Conservation (phyloP, 2,888 invertebrate genomes). For the Phalangium opilio region DNA sequence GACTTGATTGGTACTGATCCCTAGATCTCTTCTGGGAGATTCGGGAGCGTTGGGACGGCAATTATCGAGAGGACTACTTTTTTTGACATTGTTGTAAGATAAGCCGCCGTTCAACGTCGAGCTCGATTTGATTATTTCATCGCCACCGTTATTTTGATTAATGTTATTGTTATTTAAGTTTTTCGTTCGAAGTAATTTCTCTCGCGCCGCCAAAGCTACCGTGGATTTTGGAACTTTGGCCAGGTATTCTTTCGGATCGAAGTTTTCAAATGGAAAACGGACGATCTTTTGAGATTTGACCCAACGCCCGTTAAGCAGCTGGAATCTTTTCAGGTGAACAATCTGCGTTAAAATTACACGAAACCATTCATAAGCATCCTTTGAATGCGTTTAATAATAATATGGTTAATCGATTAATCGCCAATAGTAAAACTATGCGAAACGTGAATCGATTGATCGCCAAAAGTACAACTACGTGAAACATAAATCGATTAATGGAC, state of each 20-base stretch:
- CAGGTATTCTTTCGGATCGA: constrained; percentile 71
- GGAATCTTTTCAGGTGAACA: constrained; percentile 80
- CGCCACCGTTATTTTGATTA: background rate
- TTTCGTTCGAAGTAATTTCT: background rate
- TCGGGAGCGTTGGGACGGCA: too few species aligned
- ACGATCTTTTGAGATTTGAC: constrained; percentile 87
- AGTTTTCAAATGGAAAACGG: constrained; percentile 68
- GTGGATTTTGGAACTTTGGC: constrained; percentile 66
- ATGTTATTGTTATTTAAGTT: background rate
- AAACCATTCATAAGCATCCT: too few species aligned
- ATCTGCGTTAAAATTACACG: constrained; percentile 45
- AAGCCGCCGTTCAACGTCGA: background rate
- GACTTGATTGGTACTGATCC: background rate
- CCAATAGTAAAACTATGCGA: too few species aligned
- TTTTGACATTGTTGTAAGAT: too few species aligned
- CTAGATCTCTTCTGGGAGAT: too few species aligned
- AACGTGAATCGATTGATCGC: too few species aligned
- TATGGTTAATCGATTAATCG: too few species aligned
- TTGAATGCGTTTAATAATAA: too few species aligned
- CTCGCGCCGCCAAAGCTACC: constrained; percentile 34
- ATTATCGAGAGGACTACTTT: too few species aligned
- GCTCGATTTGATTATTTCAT: background rate
- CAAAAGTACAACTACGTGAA: too few species aligned
- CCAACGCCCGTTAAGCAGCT: constrained; percentile 78
- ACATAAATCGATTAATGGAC: too few species aligned